Evolutionary conservation across 2,113 vertebrate species (phyloP).

Genomic region (Channa maculata): DNA sequence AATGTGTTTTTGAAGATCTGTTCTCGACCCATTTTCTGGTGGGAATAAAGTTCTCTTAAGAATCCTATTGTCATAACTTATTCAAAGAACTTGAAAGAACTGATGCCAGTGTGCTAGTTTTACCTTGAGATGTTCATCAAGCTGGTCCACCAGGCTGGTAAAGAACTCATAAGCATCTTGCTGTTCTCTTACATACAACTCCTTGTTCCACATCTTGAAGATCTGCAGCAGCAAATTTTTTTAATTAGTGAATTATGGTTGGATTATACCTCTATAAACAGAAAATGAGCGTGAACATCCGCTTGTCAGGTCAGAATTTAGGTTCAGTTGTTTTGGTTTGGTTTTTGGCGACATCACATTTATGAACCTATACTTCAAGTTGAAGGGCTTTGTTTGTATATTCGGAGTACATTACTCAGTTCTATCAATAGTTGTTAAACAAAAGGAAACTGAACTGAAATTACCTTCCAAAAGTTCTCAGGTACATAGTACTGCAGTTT

Average conservation of each 20-base stretch:
- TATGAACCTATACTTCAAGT: too few species aligned
- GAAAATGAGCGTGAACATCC: too few species aligned
- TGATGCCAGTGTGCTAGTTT: neutral
- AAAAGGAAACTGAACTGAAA: too few species aligned
- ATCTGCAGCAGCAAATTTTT: slow-evolving; percentile 82
- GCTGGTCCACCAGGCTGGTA: slow-evolving; percentile 97
- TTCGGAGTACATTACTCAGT: neutral
- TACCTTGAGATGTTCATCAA: slow-evolving; percentile 99
- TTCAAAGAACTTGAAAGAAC: neutral
- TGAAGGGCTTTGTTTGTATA: too few species aligned
- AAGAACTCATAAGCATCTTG: slow-evolving; percentile 99
- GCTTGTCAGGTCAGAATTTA: too few species aligned
- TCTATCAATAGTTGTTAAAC: neutral
- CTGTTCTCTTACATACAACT: slow-evolving; percentile 96
- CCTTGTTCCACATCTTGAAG: slow-evolving; percentile 99
- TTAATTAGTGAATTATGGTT: too few species aligned
- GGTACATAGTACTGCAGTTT: slow-evolving; percentile 99
- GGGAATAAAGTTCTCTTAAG: slow-evolving; percentile 5
- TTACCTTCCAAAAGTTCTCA: slow-evolving; percentile 99
- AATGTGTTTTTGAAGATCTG: slow-evolving; percentile 99
- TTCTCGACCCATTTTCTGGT: slow-evolving; percentile 97
- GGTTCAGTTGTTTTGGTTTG: too few species aligned
- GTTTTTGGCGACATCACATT: too few species aligned
- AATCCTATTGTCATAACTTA: neutral
- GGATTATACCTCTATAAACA: neutral